These are phyloP conservation scores for Pica pica DNA, from an alignment of 2,113 vertebrate genomes.

Conservation along the genomic window DNA sequence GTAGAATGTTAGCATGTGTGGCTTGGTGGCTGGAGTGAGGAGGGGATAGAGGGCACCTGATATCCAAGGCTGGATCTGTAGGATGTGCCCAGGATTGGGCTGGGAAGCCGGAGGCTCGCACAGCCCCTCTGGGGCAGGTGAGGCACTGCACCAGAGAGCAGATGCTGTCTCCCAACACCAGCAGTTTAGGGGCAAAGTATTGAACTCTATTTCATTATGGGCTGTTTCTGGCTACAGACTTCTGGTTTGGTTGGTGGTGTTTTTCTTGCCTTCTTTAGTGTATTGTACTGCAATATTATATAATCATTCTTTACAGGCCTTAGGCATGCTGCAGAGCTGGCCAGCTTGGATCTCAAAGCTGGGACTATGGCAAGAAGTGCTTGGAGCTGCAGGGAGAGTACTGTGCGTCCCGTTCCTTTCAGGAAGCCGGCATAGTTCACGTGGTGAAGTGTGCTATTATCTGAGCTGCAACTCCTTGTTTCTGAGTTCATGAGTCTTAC, in stretches of 20 bases:
- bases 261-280: not conserved
- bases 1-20: not conserved
- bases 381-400: not conserved
- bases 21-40: not conserved
- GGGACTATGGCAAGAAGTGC: not conserved
- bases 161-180: not conserved
- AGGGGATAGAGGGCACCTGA: not conserved
- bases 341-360: not conserved
- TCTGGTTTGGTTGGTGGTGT: not conserved
- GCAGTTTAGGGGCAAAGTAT: not conserved
- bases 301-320: not conserved
- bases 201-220: not conserved
- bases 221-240: not conserved
- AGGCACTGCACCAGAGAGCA: not conserved
- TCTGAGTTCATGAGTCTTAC: not conserved
- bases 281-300: not conserved
- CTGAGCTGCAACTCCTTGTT: not conserved
- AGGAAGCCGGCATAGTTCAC: not conserved
- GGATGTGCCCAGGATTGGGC: not conserved
- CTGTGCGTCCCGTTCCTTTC: not conserved
- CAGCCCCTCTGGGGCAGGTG: not conserved
- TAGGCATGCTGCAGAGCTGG: not conserved
- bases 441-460: not conserved
- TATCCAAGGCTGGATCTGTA: fast-evolving
- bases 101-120: not conserved